A percentile compares a stretch with the other conserved stretches of the same genome.
Evolutionary conservation across 2,888 invertebrate genomes (phyloP).

Genomic region (Oconnorella tubifera): DNA sequence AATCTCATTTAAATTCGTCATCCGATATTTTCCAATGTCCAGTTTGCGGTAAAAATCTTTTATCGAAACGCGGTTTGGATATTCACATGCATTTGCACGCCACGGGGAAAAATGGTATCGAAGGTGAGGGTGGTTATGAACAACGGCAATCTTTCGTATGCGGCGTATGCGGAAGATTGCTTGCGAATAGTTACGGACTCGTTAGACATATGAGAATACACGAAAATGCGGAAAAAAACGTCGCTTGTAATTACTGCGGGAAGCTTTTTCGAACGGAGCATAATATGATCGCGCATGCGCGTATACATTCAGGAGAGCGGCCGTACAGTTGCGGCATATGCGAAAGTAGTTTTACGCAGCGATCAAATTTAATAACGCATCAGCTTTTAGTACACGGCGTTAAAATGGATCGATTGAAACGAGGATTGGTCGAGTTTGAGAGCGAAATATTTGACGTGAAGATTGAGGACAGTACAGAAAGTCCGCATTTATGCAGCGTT

Average conservation of each 20-base stretch:
- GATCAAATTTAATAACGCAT: neutral
- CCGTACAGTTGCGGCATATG: neutral
- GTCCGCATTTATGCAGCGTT: neutral
- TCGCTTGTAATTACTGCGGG: neutral
- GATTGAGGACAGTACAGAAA: no score
- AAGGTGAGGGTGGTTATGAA: neutral
- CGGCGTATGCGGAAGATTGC: neutral
- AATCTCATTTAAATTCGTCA: no score
- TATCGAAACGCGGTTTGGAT: neutral
- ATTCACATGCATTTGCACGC: constrained; percentile 7
- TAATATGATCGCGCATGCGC: neutral
- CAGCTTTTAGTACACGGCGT: neutral
- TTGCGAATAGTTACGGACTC: neutral
- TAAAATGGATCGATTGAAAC: neutral
- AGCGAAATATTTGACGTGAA: no score
- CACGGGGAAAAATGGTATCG: neutral
- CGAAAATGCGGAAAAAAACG: neutral
- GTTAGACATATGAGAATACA: neutral
- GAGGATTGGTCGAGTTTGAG: neutral
- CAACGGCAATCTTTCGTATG: no score
- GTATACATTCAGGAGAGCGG: neutral
- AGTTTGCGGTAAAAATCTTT: neutral
- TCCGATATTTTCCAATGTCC: no score
- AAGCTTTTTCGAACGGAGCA: neutral
- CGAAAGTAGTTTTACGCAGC: neutral